Evolutionary conservation across 92 coral and sea anemone genomes (phyloP).

Genomic region (Siderastrea radians): DNA sequence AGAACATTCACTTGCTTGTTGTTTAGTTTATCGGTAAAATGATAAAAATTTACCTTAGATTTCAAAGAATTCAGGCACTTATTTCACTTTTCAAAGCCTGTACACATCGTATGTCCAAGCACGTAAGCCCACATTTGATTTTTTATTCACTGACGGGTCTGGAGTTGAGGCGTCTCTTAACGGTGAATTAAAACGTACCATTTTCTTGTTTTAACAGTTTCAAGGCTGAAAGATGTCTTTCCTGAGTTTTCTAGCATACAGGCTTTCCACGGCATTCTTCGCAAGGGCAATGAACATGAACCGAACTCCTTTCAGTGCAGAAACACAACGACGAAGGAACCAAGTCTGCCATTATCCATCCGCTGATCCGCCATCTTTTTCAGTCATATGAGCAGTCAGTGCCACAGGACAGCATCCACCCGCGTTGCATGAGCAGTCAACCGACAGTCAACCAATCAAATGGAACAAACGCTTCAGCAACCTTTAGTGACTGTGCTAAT

Average conservation of each 20-base stretch:
- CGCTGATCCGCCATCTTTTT: background rate
- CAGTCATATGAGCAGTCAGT: constrained; percentile 11
- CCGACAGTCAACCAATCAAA: background rate
- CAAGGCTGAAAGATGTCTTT: constrained; percentile 14
- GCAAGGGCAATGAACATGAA: constrained; percentile 34
- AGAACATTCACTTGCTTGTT: too few species aligned
- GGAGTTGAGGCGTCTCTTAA: too few species aligned
- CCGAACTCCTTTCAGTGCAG: constrained; percentile 1
- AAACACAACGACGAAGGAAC: constrained; percentile 10
- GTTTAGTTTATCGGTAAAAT: too few species aligned
- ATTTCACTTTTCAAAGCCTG: too few species aligned
- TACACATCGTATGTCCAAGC: too few species aligned
- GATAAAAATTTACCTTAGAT: too few species aligned
- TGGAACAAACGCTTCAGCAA: background rate
- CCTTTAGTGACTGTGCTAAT: too few species aligned
- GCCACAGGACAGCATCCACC: constrained; percentile 4
- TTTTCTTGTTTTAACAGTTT: constrained; percentile 14
- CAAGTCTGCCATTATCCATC: background rate
- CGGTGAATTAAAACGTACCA: too few species aligned
- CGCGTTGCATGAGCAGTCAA: background rate
- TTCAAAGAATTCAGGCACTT: too few species aligned
- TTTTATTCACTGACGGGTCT: too few species aligned
- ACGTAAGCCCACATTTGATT: too few species aligned
- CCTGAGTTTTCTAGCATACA: constrained; percentile 11
- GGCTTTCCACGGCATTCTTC: constrained; percentile 32